Evolutionary conservation across 2,888 invertebrate species (phyloP).

Genomic region (Alcis repandata): DNA sequence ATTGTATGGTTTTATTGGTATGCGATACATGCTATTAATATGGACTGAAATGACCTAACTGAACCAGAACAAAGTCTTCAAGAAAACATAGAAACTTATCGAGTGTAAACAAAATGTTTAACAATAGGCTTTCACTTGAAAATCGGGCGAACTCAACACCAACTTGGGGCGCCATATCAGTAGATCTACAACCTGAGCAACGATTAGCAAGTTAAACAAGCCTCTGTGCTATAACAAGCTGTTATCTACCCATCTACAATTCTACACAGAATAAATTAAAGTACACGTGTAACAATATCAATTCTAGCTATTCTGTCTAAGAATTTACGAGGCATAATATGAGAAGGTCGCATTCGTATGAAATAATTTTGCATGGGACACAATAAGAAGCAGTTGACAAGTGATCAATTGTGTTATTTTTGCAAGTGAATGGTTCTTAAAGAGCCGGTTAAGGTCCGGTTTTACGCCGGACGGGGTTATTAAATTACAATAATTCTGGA

Average conservation of each 20-base stretch:
- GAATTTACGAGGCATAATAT: conserved; percentile 68
- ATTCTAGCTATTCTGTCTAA: conserved; percentile 53
- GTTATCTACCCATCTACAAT: conserved; percentile 44
- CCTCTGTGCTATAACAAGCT: conserved; percentile 56
- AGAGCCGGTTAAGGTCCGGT: conserved; percentile 56
- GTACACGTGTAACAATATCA: conserved; percentile 69
- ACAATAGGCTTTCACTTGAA: conserved; percentile 43
- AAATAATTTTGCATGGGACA: conserved; percentile 42
- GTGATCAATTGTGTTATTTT: conserved; percentile 81
- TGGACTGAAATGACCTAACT: too few relatives aligned
- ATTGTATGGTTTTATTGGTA: not conserved
- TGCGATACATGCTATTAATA: too few relatives aligned
- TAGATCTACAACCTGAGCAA: conserved; percentile 74
- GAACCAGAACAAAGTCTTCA: too few relatives aligned
- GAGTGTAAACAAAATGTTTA: not conserved
- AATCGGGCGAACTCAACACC: conserved; percentile 40
- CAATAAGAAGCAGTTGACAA: conserved; percentile 72
- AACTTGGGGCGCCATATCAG: conserved; percentile 69
- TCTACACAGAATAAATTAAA: conserved; percentile 61
- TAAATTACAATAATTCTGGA: conserved; percentile 80
- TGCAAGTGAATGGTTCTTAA: conserved; percentile 71
- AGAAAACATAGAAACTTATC: not conserved
- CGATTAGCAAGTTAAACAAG: conserved; percentile 83
- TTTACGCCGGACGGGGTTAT: conserved; percentile 65
- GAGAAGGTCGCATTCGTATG: conserved; percentile 60